Conservation (phyloP, 2,888 invertebrate genomes). For the Cremastinae sp. region DNA sequence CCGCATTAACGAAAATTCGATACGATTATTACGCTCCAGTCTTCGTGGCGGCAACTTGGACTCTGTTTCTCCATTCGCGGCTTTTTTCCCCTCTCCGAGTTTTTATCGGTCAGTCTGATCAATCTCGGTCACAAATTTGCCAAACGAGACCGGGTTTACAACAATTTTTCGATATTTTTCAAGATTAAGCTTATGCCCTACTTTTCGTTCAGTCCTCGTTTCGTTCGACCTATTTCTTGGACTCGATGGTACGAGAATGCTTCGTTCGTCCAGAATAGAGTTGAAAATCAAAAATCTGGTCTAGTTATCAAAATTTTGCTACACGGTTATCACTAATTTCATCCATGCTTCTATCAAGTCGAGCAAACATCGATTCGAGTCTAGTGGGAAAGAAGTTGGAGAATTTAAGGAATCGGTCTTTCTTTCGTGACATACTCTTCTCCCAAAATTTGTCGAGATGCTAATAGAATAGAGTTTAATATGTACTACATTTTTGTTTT, state of each 20-base stretch:
- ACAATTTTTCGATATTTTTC: not conserved
- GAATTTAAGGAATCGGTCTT: slow-evolving; percentile 6
- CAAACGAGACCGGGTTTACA: too few relatives aligned
- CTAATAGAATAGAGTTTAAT: slow-evolving; percentile 16
- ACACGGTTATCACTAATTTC: too few relatives aligned
- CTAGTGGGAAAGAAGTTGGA: too few relatives aligned
- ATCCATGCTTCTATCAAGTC: too few relatives aligned
- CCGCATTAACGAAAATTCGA: slow-evolving; percentile 20
- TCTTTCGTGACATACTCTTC: not conserved
- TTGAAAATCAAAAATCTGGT: too few relatives aligned
- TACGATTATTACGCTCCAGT: slow-evolving; percentile 55
- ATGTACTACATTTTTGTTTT: slow-evolving; percentile 23
- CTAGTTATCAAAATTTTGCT: too few relatives aligned
- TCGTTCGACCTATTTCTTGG: slow-evolving; percentile 19
- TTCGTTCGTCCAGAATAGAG: not conserved
- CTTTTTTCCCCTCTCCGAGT: slow-evolving; percentile 3
- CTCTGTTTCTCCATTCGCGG: too few relatives aligned
- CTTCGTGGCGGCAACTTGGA: too few relatives aligned
- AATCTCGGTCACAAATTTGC: slow-evolving; percentile 6
- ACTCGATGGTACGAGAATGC: not conserved
- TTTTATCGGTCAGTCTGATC: slow-evolving; percentile 21
- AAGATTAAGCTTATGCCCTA: slow-evolving; percentile 8
- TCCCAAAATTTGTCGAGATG: not conserved
- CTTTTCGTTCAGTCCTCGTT: not conserved
- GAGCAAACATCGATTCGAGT: too few relatives aligned